Conservation (phyloP, 2,113 vertebrate genomes). For the Dendropsophus ebraccatus region DNA sequence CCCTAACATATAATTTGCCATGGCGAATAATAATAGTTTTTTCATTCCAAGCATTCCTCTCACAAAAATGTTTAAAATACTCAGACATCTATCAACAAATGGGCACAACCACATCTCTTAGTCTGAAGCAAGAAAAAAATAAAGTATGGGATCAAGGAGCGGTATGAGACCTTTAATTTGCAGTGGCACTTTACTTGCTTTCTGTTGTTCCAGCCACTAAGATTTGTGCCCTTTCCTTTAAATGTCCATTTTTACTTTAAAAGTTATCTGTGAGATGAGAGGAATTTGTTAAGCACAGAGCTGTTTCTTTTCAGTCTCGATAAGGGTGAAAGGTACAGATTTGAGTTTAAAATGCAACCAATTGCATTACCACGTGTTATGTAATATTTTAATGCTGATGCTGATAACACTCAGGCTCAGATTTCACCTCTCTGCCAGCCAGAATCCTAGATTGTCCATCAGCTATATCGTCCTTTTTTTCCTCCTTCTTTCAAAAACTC, state of each 20-base stretch:
- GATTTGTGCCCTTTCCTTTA: constrained; percentile 65
- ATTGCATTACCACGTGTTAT: not conserved
- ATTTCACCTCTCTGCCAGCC: no score
- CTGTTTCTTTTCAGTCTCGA: not conserved
- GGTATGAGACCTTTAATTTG: constrained; percentile 26
- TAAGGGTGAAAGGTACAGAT: not conserved
- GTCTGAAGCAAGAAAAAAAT: no score
- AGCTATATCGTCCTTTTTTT: no score
- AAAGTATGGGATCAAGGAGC: not conserved
- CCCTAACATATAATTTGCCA: not conserved
- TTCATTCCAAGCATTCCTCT: not conserved
- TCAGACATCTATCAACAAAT: constrained; percentile 18
- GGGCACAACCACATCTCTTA: not conserved
- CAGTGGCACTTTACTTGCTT: constrained; percentile 57
- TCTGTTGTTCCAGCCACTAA: constrained; percentile 69
- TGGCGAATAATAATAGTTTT: not conserved
- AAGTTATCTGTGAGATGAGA: constrained; percentile 64
- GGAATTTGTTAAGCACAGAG: constrained; percentile 63
- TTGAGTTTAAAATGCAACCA: not conserved
- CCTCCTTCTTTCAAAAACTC: no score
- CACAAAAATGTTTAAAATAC: not conserved
- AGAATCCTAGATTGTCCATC: no score
- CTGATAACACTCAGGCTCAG: no score
- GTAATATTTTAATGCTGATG: not conserved
- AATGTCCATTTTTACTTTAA: constrained; percentile 65